Conservation (phyloP, 2,888 invertebrate genomes). For the Holacanthella duospinosa region DNA sequence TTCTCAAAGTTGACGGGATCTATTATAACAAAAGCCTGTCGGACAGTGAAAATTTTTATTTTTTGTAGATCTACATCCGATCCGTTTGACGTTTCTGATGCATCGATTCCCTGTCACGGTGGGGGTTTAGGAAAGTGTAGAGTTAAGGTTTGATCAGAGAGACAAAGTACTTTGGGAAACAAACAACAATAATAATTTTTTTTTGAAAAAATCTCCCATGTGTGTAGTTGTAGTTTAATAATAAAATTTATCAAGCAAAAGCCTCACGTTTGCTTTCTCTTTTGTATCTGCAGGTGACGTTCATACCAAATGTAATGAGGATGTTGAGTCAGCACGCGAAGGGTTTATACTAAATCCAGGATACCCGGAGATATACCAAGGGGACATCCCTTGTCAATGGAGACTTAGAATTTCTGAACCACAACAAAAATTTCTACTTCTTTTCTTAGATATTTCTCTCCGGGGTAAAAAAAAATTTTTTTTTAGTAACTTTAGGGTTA, state of each 20-base stretch:
- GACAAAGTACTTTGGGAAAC: neutral
- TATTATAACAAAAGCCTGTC: neutral
- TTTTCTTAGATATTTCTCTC: constrained; percentile 35
- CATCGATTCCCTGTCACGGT: neutral
- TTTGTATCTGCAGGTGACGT: constrained; percentile 31
- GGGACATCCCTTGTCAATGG: constrained; percentile 34
- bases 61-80: neutral
- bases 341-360: constrained; percentile 35
- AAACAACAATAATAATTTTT: neutral
- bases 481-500: too few relatives aligned
- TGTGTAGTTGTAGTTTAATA: too few relatives aligned
- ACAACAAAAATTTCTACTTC: constrained; percentile 32
- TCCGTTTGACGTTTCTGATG: neutral
- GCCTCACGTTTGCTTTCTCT: too few relatives aligned
- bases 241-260: too few relatives aligned
- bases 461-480: constrained; percentile 31
- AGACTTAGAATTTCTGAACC: constrained; percentile 32
- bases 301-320: constrained; percentile 34
- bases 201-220: too few relatives aligned
- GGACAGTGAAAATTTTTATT: too few relatives aligned
- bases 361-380: constrained; percentile 35
- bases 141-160: neutral
- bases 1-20: neutral
- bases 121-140: neutral
- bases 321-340: constrained; percentile 31